Base-by-base conservation (phyloP, 2,797 vertebrate genomes). In the Nannoperca obscura region DNA sequence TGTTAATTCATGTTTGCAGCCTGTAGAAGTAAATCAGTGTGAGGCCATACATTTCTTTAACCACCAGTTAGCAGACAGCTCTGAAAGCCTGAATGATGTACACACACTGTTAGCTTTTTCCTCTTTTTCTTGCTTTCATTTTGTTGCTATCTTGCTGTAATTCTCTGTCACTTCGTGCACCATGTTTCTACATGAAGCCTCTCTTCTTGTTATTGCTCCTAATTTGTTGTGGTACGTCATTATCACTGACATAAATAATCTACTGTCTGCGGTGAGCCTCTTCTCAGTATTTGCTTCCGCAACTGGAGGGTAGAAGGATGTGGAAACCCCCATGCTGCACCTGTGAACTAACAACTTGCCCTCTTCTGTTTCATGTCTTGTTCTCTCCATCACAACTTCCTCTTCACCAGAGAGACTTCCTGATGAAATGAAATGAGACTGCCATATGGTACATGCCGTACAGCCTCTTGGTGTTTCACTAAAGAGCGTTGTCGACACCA, bases 251-350 rank as follows among this genome's bases (percentile, higher is more conserved):
- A 60, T 78, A 73, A 87, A 81, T 59, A 78, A 61, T 47, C 59
- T 52, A 5, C 53, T 53, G 74, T 88, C 82, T 88, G 87, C 17
- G 81, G 80, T 55, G 34, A 78, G 47, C 10, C 32, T 58, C 59
- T 78, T 83, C 74, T 76, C 70, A 3, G 78, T 22, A 22, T 62
- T 66, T 66, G n/a, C 44, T 68, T 84, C 81, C 17, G 10, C 70
- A 47, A 34, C 47, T 59, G 27, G 76, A 74, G 47, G 67, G 62
- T 57, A 83, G 53, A 47, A 58, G 82, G 76, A 69, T 60, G 71
- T 64, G 83, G 83, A 89, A 91, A 87, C 44, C 87, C 88, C 86
- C 84, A 2, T 1, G 5, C 49, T 78, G 84, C 86, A 91, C 90
- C 89, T 91, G 89, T 47, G 59, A 88, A 86, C 82, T 79, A 80